Evolutionary conservation across 2,797 vertebrate genomes (phyloP), one percentile per base, ranked within the genome.

Genomic region (Tragelaphus oryx): DNA sequence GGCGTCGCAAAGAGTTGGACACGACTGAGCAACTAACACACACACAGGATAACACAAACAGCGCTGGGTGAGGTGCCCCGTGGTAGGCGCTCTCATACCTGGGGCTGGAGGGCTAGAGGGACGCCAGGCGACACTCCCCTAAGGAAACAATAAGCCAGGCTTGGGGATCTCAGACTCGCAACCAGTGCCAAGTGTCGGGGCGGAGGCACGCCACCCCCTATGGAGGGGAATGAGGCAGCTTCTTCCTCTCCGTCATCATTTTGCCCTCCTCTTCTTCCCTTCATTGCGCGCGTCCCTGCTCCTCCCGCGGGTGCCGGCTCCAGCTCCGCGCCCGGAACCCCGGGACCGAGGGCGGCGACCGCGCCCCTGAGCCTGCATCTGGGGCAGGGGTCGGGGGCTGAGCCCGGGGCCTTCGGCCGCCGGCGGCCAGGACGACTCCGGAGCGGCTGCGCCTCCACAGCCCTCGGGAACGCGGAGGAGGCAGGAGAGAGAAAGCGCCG

Each of bases 301-400:
- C 41, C 80, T 48, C 41, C 37, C 46, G 4, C 1, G 4, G 9
- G 14, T 8, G 54, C 37, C 8, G 10, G 28, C 54, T 28, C 16
- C 28, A 3, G 6, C 48, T 37, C 60, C 11, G 4, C 75, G 65
- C 6, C 52, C 50, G 5, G 14, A 50, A 8, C 41, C 59, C 44
- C 3, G 1, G 20, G 81, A 28, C 62, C 0, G 18, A 8, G 24
- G 10, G 30, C 16, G 1, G 16, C 2, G 2, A 50, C 28, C 2
- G 2, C 33, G 46, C 1, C 0, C 20, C 1, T 1, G 55, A 89
- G 33, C 33, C 81, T 6, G 57, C 46, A 20, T 26, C 6, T 2
- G 10, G 50, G 37, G 5, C 30, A 1, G 33, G 17, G 30, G 59
- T 24, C 1, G 3, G 81, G 81, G 14, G 33, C 22, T 9, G 84